phyloP scores from a whole-genome alignment of 2,888 invertebrate species.

The Metalampra italica region DNA sequence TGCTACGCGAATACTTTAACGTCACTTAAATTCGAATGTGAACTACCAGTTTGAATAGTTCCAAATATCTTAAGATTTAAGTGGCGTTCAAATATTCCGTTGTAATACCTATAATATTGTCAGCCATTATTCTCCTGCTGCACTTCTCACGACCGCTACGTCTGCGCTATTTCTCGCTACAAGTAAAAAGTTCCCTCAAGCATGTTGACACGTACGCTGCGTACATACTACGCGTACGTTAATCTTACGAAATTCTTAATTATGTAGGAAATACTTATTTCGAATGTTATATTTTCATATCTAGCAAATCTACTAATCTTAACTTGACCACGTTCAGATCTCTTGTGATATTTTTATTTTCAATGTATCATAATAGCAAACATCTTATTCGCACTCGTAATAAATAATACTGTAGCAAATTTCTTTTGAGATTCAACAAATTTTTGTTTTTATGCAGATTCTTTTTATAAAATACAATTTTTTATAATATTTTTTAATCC shows the following conservation, averaged over 20 bases:
- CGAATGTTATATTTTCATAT: neutral
- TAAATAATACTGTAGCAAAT: neutral
- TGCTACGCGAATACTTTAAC: slow-evolving; percentile 5
- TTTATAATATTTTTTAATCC: slow-evolving; percentile 25
- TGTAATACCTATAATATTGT: slow-evolving; percentile 40
- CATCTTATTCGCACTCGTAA: neutral
- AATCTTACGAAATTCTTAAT: neutral
- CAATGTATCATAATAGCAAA: neutral
- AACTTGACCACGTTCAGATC: too few species aligned
- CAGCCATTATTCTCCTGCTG: slow-evolving; percentile 74
- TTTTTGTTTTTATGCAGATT: neutral
- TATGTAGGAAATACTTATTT: neutral
- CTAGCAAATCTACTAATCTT: too few species aligned
- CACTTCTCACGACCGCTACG: slow-evolving; percentile 41
- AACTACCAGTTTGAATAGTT: slow-evolving; percentile 9
- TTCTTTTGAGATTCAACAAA: slow-evolving; percentile 1
- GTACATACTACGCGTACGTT: neutral
- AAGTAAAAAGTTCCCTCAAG: slow-evolving; percentile 2
- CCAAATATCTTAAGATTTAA: neutral
- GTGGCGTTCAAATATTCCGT: neutral
- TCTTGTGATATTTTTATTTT: neutral
- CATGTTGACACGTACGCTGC: neutral
- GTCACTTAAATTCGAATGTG: slow-evolving; percentile 4
- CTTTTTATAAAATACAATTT: neutral
- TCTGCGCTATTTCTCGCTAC: slow-evolving; percentile 13